Conservation (phyloP, 2,797 vertebrate genomes). For the Pseudochromis fuscus region DNA sequence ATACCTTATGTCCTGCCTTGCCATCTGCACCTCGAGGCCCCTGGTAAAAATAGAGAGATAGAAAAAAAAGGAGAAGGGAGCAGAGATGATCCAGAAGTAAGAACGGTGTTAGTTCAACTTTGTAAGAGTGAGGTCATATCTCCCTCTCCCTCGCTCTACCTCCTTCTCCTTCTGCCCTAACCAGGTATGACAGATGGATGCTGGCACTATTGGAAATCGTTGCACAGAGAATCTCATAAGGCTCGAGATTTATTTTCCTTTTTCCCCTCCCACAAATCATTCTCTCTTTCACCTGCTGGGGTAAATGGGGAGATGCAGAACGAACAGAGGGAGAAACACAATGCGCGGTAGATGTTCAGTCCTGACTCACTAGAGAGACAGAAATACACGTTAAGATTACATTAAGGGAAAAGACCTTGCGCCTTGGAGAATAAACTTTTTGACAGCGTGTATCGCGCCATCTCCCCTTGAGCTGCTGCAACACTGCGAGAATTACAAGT, state of each 20-base stretch:
- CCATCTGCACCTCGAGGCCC: conserved; percentile 79
- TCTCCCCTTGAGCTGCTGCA: conserved; percentile 40
- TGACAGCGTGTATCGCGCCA: conserved; percentile 43
- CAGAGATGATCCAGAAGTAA: conserved; percentile 34
- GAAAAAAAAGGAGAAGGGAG: conserved; percentile 29
- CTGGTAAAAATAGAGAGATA: conserved; percentile 63
- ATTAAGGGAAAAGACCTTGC: conserved; percentile 60
- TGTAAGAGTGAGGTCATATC: conserved; percentile 51
- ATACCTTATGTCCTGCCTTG: conserved; percentile 81
- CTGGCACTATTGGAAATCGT: conserved; percentile 82
- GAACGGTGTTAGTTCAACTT: conserved; percentile 51
- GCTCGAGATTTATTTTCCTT: conserved; percentile 68
- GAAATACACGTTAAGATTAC: conserved; percentile 23
- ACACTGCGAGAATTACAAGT: conserved; percentile 50
- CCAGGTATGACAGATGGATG: conserved; percentile 81
- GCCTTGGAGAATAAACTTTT: conserved; percentile 49
- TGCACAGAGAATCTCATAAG: conserved; percentile 79
- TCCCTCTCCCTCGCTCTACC: conserved; percentile 43
- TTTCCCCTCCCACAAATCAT: conserved; percentile 63
- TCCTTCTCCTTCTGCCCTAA: conserved; percentile 66
- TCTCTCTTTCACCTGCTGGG: conserved; percentile 61
- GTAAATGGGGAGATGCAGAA: conserved; percentile 46
- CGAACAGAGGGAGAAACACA: conserved; percentile 47
- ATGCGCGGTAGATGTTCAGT: conserved; percentile 20
- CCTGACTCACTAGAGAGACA: conserved; percentile 27